phyloP scores from a whole-genome alignment of 2,113 vertebrate genomes.

The Vimba vimba region DNA sequence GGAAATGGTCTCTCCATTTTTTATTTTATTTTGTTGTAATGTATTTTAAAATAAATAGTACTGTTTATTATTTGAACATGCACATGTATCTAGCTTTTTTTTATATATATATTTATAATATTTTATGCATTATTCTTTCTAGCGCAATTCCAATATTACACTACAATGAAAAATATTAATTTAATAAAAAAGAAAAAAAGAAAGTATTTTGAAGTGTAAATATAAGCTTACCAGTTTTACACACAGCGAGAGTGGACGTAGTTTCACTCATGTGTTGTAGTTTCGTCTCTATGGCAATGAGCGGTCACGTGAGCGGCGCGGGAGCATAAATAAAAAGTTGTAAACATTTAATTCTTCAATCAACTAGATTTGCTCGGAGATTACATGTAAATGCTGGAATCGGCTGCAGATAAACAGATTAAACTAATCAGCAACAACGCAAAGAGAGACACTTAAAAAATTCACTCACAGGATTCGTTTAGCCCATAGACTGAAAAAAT shows the following conservation, averaged over 20 bases:
- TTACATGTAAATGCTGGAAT: background rate
- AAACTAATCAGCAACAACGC: background rate
- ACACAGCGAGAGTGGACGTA: background rate
- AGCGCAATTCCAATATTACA: background rate
- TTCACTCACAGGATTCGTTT: background rate
- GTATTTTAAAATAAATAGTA: background rate
- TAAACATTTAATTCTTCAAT: background rate
- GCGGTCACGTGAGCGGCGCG: background rate
- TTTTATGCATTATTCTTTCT: background rate
- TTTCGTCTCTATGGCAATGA: conserved; percentile 33
- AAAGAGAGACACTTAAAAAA: background rate
- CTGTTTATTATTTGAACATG: too few relatives aligned
- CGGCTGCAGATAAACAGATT: too few relatives aligned
- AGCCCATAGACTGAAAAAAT: background rate
- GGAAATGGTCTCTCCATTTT: background rate
- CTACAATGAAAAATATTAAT: background rate
- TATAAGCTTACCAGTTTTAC: conserved; percentile 3
- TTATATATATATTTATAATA: background rate
- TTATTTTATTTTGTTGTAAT: background rate
- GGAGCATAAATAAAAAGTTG: background rate
- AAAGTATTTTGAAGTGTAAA: background rate
- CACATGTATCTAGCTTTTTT: background rate
- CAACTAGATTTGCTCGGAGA: background rate
- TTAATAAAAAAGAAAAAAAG: background rate
- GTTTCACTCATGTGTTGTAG: background rate